A percentile compares a stretch with the other conserved stretches of the same genome.
Evolutionary conservation across 1,140 invertebrate species (phyloP).

Genomic region (Mizuhopecten yessoensis): DNA sequence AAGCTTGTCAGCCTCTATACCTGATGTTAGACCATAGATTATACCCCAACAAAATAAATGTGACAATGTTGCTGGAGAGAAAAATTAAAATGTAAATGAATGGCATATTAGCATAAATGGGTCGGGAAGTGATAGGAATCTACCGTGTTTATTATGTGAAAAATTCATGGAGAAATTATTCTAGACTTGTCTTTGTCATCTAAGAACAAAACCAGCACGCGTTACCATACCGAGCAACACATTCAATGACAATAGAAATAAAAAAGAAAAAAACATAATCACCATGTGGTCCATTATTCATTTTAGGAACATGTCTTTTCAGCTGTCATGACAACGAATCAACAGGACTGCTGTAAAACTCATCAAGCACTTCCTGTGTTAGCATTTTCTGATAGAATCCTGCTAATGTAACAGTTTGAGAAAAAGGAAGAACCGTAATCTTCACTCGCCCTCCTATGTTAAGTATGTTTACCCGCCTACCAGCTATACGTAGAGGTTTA

Average conservation of each 20-base stretch:
- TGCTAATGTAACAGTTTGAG: too few relatives aligned
- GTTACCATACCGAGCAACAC: background rate
- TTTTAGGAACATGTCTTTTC: background rate
- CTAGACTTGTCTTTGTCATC: slow-evolving; percentile 2
- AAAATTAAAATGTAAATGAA: slow-evolving; percentile 36
- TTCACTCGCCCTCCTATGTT: too few relatives aligned
- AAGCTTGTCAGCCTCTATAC: background rate
- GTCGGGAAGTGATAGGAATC: slow-evolving; percentile 6
- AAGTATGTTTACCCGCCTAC: too few relatives aligned
- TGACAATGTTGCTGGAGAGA: slow-evolving; percentile 31
- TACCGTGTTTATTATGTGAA: slow-evolving; percentile 9
- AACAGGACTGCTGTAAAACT: background rate
- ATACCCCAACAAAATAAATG: background rate
- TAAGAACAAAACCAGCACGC: background rate
- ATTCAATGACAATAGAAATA: background rate
- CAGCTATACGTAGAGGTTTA: too few relatives aligned
- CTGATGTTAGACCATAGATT: background rate
- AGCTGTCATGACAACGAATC: background rate
- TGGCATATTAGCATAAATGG: background rate
- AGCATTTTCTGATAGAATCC: too few relatives aligned
- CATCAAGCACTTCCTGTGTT: background rate
- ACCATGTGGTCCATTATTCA: background rate
- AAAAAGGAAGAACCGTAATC: too few relatives aligned
- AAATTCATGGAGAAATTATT: background rate
- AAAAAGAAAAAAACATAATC: background rate